Base-by-base conservation (phyloP, 2,888 invertebrate species). In the Drosophila affinis region DNA sequence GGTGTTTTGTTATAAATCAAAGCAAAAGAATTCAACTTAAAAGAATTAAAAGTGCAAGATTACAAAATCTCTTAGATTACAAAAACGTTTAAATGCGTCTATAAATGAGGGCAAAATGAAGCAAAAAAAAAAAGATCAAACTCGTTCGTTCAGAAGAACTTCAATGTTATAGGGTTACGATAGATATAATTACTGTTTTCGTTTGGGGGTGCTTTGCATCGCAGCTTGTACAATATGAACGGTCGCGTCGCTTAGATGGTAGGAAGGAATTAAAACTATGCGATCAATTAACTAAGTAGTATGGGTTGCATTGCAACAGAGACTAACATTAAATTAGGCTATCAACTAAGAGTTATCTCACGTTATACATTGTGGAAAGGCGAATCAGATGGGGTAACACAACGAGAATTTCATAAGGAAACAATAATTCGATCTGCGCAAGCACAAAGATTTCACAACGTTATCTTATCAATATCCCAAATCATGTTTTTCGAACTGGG, bases 21-120 rank as follows among this genome's bases (percentile, higher is more conserved):
- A 55, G 67, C 53, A 71, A 68, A 74, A 61, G 63, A 44, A 73
- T 72, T 71, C 56, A 75, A 72, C 81, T 83, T 80, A 87, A 87
- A 88, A 86, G 56, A 82, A 77, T 77, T 81, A 88, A 83, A 81
- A 81, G 75, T 68, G 49, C 73, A 81, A 63, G 65, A 65, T 60
- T 59, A 77, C n/a, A n/a, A n/a, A 69, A 63, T 79, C 18, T 67
- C 54, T 77, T 72, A 80, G 78, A 79, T 87, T 83, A 83, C 76
- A 83, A 77, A 61, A 81, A 82, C 14, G 14, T 24, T 86, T 85
- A 85, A 88, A 85, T 84, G 86, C 87, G 78, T 80, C 75, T 82
- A 77, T 76, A 88, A 82, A 72, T 76, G 45, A 52, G 60, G 57
- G 58, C 60, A 68, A 68, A 9, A 29, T 29, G 29, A 29, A 29